Conservation (phyloP, 2,113 vertebrate species). For the Amphilophus citrinellus region DNA sequence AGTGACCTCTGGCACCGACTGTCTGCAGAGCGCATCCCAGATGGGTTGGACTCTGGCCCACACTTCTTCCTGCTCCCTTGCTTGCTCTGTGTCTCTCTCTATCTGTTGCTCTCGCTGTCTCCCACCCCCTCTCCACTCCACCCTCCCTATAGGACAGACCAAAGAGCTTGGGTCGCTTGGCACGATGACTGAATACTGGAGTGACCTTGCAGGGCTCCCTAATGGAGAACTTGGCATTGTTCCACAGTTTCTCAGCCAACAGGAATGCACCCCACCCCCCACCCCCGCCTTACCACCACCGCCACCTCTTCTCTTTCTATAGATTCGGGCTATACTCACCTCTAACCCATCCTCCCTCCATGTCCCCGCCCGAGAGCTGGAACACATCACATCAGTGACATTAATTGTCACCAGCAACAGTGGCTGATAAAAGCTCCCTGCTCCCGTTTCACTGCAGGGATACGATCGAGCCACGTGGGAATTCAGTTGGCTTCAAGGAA, state of each 20-base stretch:
- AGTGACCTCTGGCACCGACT: conserved; percentile 79
- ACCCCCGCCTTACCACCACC: neutral
- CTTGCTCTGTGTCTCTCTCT: conserved; percentile 35
- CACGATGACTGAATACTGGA: conserved; percentile 60
- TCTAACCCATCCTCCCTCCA: conserved; percentile 50
- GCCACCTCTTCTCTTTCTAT: conserved; percentile 43
- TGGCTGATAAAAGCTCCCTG: conserved; percentile 64
- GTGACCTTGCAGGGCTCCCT: conserved; percentile 81
- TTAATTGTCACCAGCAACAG: conserved; percentile 74
- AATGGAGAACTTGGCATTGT: conserved; percentile 81
- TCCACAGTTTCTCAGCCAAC: conserved; percentile 78
- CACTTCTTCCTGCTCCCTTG: conserved; percentile 46
- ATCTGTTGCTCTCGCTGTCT: conserved; percentile 56
- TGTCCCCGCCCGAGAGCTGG: conserved; percentile 45
- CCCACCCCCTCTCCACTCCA: neutral
- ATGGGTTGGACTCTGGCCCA: conserved; percentile 76
- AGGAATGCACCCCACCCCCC: conserved; percentile 39
- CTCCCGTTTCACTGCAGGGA: conserved; percentile 29
- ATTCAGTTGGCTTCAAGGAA: conserved; percentile 28
- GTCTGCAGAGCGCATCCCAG: conserved; percentile 77
- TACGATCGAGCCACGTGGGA: conserved; percentile 43
- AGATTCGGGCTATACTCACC: conserved; percentile 70
- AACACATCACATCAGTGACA: conserved; percentile 75
- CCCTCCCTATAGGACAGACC: conserved; percentile 52
- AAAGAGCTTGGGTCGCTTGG: conserved; percentile 71